These are phyloP conservation scores for Galago senegalensis DNA, from an alignment of 2,797 vertebrate species.

Conservation along the genomic window DNA sequence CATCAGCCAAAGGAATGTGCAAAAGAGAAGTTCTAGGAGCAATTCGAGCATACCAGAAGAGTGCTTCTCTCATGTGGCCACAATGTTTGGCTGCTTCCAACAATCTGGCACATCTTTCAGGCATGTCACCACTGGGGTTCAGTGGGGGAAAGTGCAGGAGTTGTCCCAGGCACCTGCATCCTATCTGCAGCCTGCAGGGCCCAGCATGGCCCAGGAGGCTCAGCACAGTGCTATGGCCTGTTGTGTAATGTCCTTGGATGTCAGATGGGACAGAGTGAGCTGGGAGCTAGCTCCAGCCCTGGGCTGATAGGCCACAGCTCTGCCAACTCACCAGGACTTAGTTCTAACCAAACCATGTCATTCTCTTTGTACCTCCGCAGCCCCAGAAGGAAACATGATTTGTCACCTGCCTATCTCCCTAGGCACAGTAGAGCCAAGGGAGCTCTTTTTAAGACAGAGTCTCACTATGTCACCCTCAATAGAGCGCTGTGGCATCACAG, in stretches of 20 bases:
- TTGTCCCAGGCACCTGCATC: background rate
- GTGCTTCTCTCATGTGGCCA: background rate
- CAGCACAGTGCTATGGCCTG: background rate
- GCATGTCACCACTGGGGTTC: background rate
- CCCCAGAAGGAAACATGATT: background rate
- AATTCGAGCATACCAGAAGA: background rate
- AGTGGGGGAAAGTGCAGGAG: background rate
- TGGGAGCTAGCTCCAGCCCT: background rate
- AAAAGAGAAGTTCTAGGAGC: background rate
- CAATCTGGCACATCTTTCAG: background rate
- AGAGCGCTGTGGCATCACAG: no score
- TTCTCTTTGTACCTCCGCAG: background rate
- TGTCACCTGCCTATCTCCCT: background rate
- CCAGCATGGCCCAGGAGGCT: background rate
- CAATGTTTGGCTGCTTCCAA: background rate
- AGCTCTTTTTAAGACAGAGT: background rate
- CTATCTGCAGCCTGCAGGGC: background rate
- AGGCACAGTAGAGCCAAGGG: background rate
- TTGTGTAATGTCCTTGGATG: background rate
- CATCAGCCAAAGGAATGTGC: slow-evolving; percentile 19
- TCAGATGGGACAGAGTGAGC: background rate
- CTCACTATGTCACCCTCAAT: no score
- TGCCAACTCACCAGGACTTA: background rate
- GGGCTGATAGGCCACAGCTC: accelerated
- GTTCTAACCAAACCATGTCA: background rate